These are phyloP conservation scores for Scolopax bukidnonensis DNA, from an alignment of 2,797 vertebrate species.

Conservation along the genomic window DNA sequence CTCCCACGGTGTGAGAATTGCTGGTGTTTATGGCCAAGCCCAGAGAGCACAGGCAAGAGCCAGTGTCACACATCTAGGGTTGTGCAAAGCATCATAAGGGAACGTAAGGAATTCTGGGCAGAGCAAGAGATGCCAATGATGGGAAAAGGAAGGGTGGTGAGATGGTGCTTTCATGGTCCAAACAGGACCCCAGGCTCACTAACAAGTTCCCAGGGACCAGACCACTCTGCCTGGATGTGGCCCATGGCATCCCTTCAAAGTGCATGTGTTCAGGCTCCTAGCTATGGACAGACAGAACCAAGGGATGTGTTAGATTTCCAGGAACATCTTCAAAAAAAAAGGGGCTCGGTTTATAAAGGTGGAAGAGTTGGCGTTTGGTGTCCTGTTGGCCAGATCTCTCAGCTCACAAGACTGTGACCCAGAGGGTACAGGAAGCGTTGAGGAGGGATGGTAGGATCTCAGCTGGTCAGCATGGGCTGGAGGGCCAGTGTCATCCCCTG, in stretches of 20 bases:
- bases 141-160: not conserved
- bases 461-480: accelerated
- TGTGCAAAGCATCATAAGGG: not conserved
- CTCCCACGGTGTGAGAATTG: not conserved
- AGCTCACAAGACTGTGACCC: not conserved
- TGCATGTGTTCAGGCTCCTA: not conserved
- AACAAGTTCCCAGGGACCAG: not conserved
- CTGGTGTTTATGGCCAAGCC: slow-evolving; percentile 22
- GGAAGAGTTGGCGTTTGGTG: not conserved
- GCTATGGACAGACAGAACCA: not conserved
- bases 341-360: not conserved
- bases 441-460: not conserved
- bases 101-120: not conserved
- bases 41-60: not conserved
- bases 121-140: not conserved
- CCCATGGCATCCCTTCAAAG: not conserved
- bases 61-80: accelerated
- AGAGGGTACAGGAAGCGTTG: not conserved
- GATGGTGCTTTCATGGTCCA: too few relatives aligned
- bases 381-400: not conserved
- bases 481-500: not conserved
- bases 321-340: accelerated
- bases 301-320: not conserved
- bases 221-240: not conserved
- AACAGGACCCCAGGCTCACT: not conserved